Evolutionary conservation across 1,140 invertebrate genomes (phyloP).

Genomic region (Delia radicum): DNA sequence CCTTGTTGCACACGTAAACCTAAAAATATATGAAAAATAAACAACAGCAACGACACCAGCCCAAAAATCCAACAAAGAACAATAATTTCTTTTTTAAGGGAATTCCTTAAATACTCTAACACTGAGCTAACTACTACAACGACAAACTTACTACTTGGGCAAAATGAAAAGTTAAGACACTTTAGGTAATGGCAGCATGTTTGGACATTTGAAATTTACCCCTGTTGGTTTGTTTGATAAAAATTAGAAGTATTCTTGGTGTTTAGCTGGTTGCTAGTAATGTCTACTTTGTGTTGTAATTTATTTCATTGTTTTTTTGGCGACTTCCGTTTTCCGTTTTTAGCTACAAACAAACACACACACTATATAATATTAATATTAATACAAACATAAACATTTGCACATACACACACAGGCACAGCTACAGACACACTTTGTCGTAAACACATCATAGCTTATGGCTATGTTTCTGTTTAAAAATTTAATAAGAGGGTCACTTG

Average conservation of each 20-base stretch:
- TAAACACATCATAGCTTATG: constrained; percentile 20
- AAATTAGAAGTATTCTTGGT: background rate
- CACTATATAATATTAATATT: too few relatives aligned
- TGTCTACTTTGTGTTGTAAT: constrained; percentile 26
- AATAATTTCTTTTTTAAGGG: background rate
- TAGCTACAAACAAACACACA: constrained; percentile 1
- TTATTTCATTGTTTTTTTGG: constrained; percentile 29
- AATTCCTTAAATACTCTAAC: constrained; percentile 3
- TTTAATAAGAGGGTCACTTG: background rate
- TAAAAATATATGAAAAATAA: background rate
- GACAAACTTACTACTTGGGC: background rate
- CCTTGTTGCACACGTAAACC: constrained; percentile 30
- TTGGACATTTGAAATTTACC: background rate
- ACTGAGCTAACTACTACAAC: background rate
- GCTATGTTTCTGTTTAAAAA: background rate
- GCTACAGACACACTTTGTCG: background rate
- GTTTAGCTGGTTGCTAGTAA: background rate
- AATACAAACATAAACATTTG: background rate
- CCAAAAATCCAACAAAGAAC: background rate
- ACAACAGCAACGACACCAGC: background rate
- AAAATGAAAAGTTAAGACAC: too few relatives aligned
- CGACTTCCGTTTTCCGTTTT: constrained; percentile 25
- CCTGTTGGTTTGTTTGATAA: background rate
- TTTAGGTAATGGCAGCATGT: too few relatives aligned
- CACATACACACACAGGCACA: background rate